phyloP scores from a whole-genome alignment of 1,140 invertebrate species.

The Pomacea maculata region DNA sequence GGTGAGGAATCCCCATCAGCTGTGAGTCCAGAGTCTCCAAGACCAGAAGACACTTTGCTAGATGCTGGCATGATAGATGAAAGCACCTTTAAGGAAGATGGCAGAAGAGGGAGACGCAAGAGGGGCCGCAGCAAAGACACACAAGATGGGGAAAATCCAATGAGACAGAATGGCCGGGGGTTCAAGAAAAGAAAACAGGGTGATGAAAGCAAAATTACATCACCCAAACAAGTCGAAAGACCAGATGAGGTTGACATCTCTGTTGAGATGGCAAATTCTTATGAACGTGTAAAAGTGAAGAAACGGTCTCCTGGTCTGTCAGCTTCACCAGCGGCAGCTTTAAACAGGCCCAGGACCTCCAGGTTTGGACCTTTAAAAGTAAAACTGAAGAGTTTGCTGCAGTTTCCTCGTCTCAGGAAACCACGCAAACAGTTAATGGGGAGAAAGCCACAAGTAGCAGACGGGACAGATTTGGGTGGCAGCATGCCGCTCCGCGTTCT shows the following conservation, averaged over 20 bases:
- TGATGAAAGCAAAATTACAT: not conserved
- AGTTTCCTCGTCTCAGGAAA: not conserved
- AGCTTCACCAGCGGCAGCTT: not conserved
- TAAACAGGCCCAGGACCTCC: slow-evolving; percentile 6
- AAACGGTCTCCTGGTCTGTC: not conserved
- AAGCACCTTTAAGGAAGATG: not conserved
- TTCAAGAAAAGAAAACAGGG: not conserved
- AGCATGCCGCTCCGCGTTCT: slow-evolving; percentile 19
- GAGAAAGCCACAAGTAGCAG: slow-evolving; percentile 4
- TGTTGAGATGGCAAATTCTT: not conserved
- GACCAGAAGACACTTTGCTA: not conserved
- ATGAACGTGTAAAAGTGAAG: slow-evolving; percentile 13
- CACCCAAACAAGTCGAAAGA: not conserved
- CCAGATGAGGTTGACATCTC: not conserved
- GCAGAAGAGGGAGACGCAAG: not conserved
- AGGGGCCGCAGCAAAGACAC: not conserved
- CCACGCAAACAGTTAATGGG: slow-evolving; percentile 22
- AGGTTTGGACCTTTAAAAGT: slow-evolving; percentile 47
- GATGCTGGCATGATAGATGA: not conserved
- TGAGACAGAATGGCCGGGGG: not conserved
- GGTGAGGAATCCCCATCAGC: slow-evolving; percentile 39
- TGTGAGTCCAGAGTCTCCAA: slow-evolving; percentile 1
- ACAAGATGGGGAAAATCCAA: slow-evolving; percentile 7
- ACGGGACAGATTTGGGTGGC: not conserved
- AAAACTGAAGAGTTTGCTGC: slow-evolving; percentile 38